phyloP scores from a whole-genome alignment of 2,113 vertebrate species.

The Cyprinodon brontotheroides region DNA sequence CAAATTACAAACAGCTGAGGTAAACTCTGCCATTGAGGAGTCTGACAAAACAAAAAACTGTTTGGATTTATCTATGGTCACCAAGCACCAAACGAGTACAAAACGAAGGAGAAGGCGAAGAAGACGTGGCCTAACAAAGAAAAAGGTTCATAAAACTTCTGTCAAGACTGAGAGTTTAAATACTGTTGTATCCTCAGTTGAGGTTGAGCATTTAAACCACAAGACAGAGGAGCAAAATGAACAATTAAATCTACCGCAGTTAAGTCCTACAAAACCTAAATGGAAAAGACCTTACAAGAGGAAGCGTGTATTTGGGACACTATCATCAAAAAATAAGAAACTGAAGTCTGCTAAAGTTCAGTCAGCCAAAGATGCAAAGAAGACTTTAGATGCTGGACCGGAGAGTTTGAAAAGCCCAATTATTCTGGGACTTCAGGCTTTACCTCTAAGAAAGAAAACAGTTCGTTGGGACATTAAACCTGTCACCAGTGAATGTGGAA shows the following conservation, averaged over 20 bases:
- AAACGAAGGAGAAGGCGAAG: constrained; percentile 44
- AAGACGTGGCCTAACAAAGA: constrained; percentile 21
- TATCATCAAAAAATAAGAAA: constrained; percentile 32
- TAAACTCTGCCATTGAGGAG: constrained; percentile 27
- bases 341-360: constrained; percentile 16
- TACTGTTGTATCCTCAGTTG: constrained; percentile 7
- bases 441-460: constrained; percentile 61
- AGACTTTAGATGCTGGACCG: background rate
- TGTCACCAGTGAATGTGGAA: constrained; percentile 76
- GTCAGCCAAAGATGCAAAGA: background rate
- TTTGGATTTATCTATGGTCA: constrained; percentile 20
- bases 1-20: constrained; percentile 29
- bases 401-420: background rate
- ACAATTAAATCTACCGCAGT: background rate
- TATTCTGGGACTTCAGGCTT: constrained; percentile 27
- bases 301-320: constrained; percentile 48
- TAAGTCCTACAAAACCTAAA: constrained; percentile 6
- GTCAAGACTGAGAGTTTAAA: constrained; percentile 17
- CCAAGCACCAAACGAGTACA: constrained; percentile 13
- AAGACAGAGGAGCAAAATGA: constrained; percentile 1
- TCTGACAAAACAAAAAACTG: constrained; percentile 7
- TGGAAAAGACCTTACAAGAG: constrained; percentile 51
- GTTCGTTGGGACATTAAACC: constrained; percentile 77
- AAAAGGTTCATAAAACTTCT: constrained; percentile 17
- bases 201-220: constrained; percentile 3